These are phyloP conservation scores for Pomatorhinus ruficollis DNA, from an alignment of 2,113 vertebrate species.

Conservation along the genomic window DNA sequence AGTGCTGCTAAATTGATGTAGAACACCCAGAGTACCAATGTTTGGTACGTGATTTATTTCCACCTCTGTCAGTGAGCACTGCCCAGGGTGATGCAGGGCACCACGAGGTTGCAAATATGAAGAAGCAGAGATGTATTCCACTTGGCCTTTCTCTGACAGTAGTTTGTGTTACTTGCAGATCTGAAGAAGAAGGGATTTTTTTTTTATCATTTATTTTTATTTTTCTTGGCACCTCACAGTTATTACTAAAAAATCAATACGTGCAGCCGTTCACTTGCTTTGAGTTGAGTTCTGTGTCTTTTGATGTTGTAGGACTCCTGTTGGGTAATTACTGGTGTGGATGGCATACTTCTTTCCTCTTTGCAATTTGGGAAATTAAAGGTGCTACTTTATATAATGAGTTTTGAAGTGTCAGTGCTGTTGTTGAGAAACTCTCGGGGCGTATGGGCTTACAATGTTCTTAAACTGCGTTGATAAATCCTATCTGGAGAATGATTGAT, in stretches of 20 bases:
- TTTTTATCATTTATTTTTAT: background rate
- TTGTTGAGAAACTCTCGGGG: background rate
- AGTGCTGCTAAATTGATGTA: background rate
- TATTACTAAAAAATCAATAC: background rate
- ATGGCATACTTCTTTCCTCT: background rate
- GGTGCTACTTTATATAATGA: background rate
- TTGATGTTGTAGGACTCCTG: background rate
- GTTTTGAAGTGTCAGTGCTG: background rate
- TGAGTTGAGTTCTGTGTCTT: background rate
- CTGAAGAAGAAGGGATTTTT: background rate
- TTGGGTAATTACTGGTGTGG: background rate
- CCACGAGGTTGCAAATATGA: fast-evolving
- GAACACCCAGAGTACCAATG: background rate
- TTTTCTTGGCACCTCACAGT: background rate
- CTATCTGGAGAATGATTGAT: background rate
- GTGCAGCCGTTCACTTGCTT: background rate
- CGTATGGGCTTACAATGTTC: background rate
- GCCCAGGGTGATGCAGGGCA: background rate
- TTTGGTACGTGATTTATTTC: background rate
- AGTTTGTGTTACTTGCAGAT: background rate
- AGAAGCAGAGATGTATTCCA: background rate
- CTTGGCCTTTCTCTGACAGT: background rate
- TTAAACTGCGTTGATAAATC: background rate
- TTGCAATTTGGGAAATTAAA: background rate
- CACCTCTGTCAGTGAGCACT: background rate